Base-by-base conservation (phyloP, 2,113 vertebrate genomes). In the Podiceps cristatus region DNA sequence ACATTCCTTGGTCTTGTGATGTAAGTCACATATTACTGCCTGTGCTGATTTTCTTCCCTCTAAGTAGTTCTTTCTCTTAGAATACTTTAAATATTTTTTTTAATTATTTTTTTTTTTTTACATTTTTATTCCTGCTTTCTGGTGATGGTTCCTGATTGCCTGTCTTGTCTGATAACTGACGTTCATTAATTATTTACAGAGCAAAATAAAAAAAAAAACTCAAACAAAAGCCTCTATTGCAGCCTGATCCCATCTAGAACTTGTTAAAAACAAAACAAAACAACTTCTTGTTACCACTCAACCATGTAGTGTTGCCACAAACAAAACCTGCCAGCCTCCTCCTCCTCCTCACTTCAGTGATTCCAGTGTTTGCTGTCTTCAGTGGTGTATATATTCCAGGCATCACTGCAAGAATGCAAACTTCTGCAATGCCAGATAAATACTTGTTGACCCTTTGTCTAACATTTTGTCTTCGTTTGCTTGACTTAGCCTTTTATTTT, bases 81-180 rank as follows among this genome's bases (percentile, higher is more conserved):
- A 98, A 90, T 77, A 95, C 96, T 84, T 96, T 92, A 29, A 23
- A 18, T 71, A n/a, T 96, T 92, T 60, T 92, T 91, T 91, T 88
- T 45, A 42, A 37, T 37, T 37, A 37, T 37, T 37, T 37, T 94
- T 97, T 97, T n/a, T 96, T 85, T 97, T 98, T 97, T 91, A 95
- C 75, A 92, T 98, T 98, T 96, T 98, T 97, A 97, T 98, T 98
- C 97, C 97, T 98, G 98, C 98, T 99, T 98, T 99, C 99, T 99
- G 99, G 99, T 99, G 99, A 99, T 99, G 99, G 99, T 98, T 99
- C 98, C 99, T 99, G 99, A 99, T 99, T 99, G 99, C 99, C 99
- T 99, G 99, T 99, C 99, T 99, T 99, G 99, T 99, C 99, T 99
- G 98, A 99, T 98, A 98, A 98, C 98, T 98, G 98, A 97, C 95